Conservation (phyloP, 2,797 vertebrate species). For the Schizopygopsis pylzovi region DNA sequence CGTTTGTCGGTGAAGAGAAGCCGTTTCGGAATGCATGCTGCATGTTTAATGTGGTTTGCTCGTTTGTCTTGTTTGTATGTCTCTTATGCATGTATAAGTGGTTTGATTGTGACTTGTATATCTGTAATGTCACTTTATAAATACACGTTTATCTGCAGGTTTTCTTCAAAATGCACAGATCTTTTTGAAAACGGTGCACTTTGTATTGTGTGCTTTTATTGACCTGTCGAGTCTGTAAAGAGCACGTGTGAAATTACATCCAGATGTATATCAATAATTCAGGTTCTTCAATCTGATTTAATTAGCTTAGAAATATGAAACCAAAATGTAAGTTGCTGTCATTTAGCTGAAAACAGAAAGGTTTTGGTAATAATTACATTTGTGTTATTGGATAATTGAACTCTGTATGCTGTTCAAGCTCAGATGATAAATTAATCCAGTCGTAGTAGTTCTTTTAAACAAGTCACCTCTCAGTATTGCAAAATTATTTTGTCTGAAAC, state of each 20-base stretch:
- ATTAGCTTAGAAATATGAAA: background rate
- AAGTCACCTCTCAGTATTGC: no score
- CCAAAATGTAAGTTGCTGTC: background rate
- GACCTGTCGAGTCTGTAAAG: background rate
- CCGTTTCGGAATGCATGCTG: background rate
- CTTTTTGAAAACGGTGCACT: background rate
- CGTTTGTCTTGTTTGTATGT: background rate
- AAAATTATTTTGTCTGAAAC: no score
- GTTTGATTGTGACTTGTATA: constrained; percentile 2
- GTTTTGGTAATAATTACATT: no score
- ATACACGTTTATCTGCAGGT: background rate
- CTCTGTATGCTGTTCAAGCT: no score
- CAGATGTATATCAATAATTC: background rate
- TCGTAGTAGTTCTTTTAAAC: no score
- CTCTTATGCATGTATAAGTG: background rate
- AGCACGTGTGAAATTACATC: background rate
- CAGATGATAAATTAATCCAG: no score
- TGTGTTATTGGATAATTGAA: no score
- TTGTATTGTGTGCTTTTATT: background rate
- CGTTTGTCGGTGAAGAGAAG: background rate
- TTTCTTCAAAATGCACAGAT: background rate
- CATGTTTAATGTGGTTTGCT: background rate
- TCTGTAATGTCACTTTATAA: constrained; percentile 9
- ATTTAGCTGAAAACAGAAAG: background rate
- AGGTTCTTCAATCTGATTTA: background rate